These are phyloP conservation scores for Chrysolina haemoptera DNA, from an alignment of 2,888 invertebrate species.

Conservation along the genomic window DNA sequence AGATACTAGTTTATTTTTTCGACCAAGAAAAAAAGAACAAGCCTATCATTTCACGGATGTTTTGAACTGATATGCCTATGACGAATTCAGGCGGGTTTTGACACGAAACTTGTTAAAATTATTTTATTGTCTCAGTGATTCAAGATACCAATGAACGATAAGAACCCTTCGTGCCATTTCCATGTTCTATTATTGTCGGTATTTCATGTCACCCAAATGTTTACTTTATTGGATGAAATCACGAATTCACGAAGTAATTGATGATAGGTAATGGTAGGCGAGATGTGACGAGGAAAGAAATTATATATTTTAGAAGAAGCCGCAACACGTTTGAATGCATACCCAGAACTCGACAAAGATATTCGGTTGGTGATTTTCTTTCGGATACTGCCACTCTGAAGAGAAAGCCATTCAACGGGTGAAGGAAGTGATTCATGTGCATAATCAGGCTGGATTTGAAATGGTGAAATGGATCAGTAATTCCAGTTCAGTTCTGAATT, in stretches of 20 bases:
- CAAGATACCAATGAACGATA: constrained; percentile 18
- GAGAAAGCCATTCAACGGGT: too few relatives aligned
- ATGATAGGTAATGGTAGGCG: neutral
- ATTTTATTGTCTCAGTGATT: constrained; percentile 22
- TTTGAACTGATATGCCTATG: constrained; percentile 2
- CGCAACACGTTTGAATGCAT: too few relatives aligned
- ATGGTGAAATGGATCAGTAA: too few relatives aligned
- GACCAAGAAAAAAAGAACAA: too few relatives aligned
- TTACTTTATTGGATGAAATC: constrained; percentile 2
- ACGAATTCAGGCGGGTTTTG: constrained; percentile 4
- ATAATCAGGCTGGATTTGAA: too few relatives aligned
- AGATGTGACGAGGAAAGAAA: neutral
- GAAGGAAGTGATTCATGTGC: too few relatives aligned
- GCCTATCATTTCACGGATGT: neutral
- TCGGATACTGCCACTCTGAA: too few relatives aligned
- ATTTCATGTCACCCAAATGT: constrained; percentile 19
- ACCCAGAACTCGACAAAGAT: too few relatives aligned
- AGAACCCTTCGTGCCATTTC: constrained; percentile 20
- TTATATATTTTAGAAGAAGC: neutral
- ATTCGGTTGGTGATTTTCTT: too few relatives aligned
- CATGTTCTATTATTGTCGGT: constrained; percentile 18
- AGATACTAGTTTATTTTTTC: too few relatives aligned
- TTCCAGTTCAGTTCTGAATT: too few relatives aligned
- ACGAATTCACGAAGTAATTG: constrained; percentile 1
- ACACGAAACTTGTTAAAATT: constrained; percentile 28